Evolutionary conservation across 2,797 vertebrate species (phyloP), one percentile per base, ranked within the genome.

Genomic region (Hippocampus kuda): DNA sequence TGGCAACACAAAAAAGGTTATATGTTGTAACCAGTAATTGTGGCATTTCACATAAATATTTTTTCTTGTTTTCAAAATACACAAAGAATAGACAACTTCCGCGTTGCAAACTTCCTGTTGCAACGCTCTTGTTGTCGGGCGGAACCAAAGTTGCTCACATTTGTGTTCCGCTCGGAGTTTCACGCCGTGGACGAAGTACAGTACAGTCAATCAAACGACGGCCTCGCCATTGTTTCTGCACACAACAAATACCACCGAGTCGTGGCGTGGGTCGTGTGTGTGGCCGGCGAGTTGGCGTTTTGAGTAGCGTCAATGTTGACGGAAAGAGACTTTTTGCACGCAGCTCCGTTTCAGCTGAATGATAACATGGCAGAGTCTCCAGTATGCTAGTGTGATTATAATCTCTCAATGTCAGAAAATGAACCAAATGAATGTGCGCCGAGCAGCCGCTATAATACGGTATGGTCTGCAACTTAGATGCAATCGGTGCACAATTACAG

Each of bases 11-110:
- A 30, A 70, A 69, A 66, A 53, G 53, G 72, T 68, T 68, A 77
- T 77, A 78, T 24, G 53, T 24, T 4, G 67, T 67, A 64, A 46
- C 63, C 87, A 81, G 64, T 78, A 70, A 85, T 9, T 16, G 44
- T 20, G 46, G 46, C 13, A 4, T 48, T 48, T 48, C 46, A 48
- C 3, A 48, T 48, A 46, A 46, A 46, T 13, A 48, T 5, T 13
- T 13, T 48, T 48, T 13, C 46, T 16, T 48, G 16, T 48, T 90
- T 91, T 85, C 84, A 85, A 89, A 86, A 91, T 90, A 92, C 92
- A 93, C 91, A 92, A 93, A 93, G 91, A 91, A 89, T 91, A 91
- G 80, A 90, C 87, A 91, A 92, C 91, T 92, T 92, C 91, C 92
- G 90, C 86, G 67, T 89, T 77, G 49, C 63, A 76, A 79, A 84